Evolutionary conservation across 2,888 invertebrate genomes (phyloP).

Genomic region (Pristionchus entomophagus): DNA sequence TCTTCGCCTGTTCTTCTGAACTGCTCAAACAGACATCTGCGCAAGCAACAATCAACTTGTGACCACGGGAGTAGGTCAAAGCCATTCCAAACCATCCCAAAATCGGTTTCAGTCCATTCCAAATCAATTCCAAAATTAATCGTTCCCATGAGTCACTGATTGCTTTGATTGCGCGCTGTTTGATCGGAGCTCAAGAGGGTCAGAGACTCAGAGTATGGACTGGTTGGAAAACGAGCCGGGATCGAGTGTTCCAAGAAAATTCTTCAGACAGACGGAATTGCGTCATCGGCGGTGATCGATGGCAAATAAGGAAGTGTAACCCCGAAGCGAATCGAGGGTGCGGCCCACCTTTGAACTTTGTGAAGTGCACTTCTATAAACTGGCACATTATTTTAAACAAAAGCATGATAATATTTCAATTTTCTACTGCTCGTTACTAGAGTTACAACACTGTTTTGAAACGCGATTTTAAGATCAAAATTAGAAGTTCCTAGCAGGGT

Average conservation of each 20-base stretch:
- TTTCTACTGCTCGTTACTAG: no score
- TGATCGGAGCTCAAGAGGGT: constrained; percentile 26
- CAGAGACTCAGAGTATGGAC: background rate
- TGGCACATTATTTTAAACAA: no score
- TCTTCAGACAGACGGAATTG: background rate
- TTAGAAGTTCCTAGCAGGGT: background rate
- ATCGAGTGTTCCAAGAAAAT: no score
- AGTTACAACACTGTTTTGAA: no score
- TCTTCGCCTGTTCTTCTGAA: background rate
- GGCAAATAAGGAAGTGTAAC: background rate
- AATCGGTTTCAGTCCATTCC: background rate
- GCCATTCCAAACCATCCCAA: background rate
- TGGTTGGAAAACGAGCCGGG: background rate
- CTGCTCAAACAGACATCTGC: background rate
- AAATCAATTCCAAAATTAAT: background rate
- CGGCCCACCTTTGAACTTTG: no score
- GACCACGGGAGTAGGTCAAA: background rate
- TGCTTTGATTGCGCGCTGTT: constrained; percentile 6
- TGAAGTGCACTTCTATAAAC: no score
- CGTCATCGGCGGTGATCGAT: constrained; percentile 5
- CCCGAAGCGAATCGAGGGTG: background rate
- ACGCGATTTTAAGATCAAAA: no score
- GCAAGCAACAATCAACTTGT: constrained; percentile 20
- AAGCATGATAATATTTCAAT: no score
- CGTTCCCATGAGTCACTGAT: constrained; percentile 4